Evolutionary conservation across 2,888 invertebrate genomes (phyloP).

Genomic region (Glaucopsyche alexis): DNA sequence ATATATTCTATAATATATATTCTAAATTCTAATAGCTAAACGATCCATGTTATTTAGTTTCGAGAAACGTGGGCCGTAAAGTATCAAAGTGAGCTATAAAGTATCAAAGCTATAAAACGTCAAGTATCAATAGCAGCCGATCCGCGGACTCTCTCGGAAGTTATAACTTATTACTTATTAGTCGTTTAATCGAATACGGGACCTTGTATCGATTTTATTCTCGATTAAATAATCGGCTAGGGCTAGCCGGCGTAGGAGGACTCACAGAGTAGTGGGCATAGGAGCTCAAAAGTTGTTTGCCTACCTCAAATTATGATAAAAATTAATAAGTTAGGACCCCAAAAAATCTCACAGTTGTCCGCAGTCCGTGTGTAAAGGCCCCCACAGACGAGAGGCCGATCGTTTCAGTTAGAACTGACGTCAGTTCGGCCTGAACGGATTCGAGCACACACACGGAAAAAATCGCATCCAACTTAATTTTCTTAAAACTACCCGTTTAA

Average conservation of each 20-base stretch:
- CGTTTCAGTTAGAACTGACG: too few relatives aligned
- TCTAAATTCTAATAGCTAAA: background rate
- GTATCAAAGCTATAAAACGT: background rate
- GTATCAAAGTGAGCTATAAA: background rate
- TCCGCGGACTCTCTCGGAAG: conserved; percentile 7
- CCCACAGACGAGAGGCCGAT: too few relatives aligned
- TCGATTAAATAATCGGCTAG: conserved; percentile 30
- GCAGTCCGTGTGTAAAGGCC: too few relatives aligned
- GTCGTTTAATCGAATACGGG: conserved; percentile 23
- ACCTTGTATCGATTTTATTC: conserved; percentile 20
- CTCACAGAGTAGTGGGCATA: background rate
- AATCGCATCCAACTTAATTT: too few relatives aligned
- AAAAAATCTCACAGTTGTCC: too few relatives aligned
- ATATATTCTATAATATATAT: too few relatives aligned
- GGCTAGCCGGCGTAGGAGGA: conserved; percentile 11
- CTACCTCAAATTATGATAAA: background rate
- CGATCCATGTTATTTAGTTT: background rate
- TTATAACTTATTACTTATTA: conserved; percentile 12
- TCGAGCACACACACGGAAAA: too few relatives aligned
- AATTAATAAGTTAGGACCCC: too few relatives aligned
- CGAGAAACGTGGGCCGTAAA: background rate
- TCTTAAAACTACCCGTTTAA: too few relatives aligned
- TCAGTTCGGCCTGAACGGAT: too few relatives aligned
- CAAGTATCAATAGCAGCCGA: background rate
- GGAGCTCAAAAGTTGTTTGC: background rate